phyloP scores from a whole-genome alignment of 2,797 vertebrate genomes.

The Lepus oiostolus region DNA sequence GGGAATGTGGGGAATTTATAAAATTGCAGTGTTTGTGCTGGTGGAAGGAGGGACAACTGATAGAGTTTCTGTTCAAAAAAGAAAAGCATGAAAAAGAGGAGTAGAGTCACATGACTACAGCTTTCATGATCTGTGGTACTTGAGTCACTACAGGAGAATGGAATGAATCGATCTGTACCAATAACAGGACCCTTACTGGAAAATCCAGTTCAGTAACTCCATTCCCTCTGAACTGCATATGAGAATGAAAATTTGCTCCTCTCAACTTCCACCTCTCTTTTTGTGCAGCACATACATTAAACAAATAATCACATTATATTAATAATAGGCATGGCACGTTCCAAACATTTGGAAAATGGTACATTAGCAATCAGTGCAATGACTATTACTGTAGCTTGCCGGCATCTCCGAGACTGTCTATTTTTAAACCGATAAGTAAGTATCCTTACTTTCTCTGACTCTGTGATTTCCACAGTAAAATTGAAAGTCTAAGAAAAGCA shows the following conservation, averaged over 20 bases:
- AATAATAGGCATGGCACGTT: not conserved
- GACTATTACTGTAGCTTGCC: not conserved
- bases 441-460: slow-evolving; percentile 27
- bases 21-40: slow-evolving; percentile 46
- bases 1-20: not conserved
- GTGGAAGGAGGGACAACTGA: not conserved
- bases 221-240: not conserved
- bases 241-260: not conserved
- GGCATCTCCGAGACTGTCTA: not conserved
- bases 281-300: not conserved
- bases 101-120: slow-evolving; percentile 30
- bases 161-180: not conserved
- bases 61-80: slow-evolving; percentile 13
- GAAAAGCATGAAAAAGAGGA: not conserved
- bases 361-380: slow-evolving; percentile 30
- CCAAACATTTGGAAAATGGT: slow-evolving; percentile 28
- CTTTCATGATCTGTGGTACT: not conserved
- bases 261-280: not conserved
- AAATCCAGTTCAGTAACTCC: not conserved
- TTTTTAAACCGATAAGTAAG: slow-evolving; percentile 13
- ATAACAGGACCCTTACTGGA: slow-evolving; percentile 42
- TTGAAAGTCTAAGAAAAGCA: slow-evolving; percentile 52
- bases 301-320: not conserved
- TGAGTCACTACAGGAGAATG: slow-evolving; percentile 30
- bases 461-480: slow-evolving; percentile 27